A percentile compares a stretch with the other conserved stretches of the same genome.
Evolutionary conservation across 2,797 vertebrate genomes (phyloP).

Genomic region (Tachyglossus aculeatus): DNA sequence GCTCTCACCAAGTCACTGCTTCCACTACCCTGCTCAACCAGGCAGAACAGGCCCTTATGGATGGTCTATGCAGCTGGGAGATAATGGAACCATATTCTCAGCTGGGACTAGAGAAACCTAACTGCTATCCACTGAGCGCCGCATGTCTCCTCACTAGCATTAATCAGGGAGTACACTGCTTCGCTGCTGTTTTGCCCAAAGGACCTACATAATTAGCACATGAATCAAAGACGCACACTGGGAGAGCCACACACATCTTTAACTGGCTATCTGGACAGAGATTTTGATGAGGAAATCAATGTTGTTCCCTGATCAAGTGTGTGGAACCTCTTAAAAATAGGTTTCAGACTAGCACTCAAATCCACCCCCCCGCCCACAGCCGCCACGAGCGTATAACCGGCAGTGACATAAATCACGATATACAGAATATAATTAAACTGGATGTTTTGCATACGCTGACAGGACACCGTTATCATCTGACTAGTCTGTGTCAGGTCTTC

Average conservation of each 20-base stretch:
- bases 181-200: conserved; percentile 56
- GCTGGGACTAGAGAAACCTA: conserved; percentile 67
- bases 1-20: conserved; percentile 58
- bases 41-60: conserved; percentile 75
- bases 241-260: conserved; percentile 27
- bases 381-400: fast-evolving
- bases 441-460: not conserved
- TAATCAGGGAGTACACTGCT: conserved; percentile 67
- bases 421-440: not conserved
- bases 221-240: conserved; percentile 54
- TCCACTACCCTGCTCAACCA: conserved; percentile 70
- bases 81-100: conserved; percentile 71
- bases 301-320: not conserved
- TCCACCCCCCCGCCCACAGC: conserved; percentile 1
- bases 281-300: conserved; percentile 25
- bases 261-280: not conserved
- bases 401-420: fast-evolving
- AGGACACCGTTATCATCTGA: not conserved
- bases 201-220: conserved; percentile 53
- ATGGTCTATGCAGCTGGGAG: conserved; percentile 68
- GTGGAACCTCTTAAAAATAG: not conserved
- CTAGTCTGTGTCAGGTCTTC: not conserved
- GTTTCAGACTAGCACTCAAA: conserved; percentile 2
- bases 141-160: conserved; percentile 64
- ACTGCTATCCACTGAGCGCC: conserved; percentile 54